These are phyloP conservation scores for Thera britannica DNA, from an alignment of 2,888 invertebrate species.

Conservation along the genomic window DNA sequence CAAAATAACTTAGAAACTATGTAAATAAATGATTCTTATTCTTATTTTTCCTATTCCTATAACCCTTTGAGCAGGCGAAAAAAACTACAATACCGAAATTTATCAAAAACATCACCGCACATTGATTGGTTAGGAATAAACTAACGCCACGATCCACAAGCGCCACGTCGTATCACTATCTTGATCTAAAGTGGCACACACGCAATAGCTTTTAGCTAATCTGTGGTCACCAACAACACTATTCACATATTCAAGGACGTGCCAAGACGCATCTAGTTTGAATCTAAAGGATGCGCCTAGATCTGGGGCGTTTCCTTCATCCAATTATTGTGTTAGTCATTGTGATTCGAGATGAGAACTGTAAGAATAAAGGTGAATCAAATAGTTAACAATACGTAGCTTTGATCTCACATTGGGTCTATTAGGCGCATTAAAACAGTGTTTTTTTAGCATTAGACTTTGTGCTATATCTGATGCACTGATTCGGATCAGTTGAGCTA, in stretches of 20 bases:
- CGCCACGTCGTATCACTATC: background rate
- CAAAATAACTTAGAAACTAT: too few species aligned
- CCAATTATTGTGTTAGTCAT: constrained; percentile 23
- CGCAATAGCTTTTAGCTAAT: constrained; percentile 13
- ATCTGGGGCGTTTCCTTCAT: constrained; percentile 29
- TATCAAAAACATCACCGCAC: too few species aligned
- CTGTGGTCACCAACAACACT: constrained; percentile 15
- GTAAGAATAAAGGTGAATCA: background rate
- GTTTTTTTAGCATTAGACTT: too few species aligned
- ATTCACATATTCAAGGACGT: constrained; percentile 31
- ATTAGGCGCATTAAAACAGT: too few species aligned
- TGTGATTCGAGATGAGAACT: constrained; percentile 6
- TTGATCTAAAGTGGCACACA: constrained; percentile 39
- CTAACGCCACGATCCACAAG: too few species aligned
- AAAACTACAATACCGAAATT: too few species aligned
- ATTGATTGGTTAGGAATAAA: background rate
- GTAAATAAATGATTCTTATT: too few species aligned
- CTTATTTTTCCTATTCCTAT: too few species aligned
- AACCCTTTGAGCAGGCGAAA: too few species aligned
- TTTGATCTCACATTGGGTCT: too few species aligned
- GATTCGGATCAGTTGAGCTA: too few species aligned
- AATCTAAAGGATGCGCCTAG: constrained; percentile 32
- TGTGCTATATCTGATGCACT: too few species aligned
- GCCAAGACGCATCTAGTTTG: constrained; percentile 22
- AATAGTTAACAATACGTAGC: background rate